These are phyloP conservation scores for Helarctos malayanus DNA, from an alignment of 2,797 vertebrate genomes.

Conservation along the genomic window DNA sequence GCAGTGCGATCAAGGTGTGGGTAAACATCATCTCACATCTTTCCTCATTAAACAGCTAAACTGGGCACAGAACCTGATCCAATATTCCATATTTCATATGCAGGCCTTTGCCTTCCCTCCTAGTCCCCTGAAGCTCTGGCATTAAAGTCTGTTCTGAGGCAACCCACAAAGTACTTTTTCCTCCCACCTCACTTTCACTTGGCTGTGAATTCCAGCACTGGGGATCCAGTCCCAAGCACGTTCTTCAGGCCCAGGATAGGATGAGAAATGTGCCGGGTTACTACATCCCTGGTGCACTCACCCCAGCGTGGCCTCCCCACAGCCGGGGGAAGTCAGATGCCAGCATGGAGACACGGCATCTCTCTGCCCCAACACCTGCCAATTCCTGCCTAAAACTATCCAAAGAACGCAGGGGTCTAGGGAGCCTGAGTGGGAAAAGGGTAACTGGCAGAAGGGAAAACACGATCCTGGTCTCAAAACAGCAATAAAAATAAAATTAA, in stretches of 20 bases:
- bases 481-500: constrained; percentile 85
- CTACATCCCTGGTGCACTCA: not conserved
- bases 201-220: not conserved
- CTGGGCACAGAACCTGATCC: not conserved
- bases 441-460: constrained; percentile 84
- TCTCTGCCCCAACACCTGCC: constrained; percentile 72
- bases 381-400: constrained; percentile 68
- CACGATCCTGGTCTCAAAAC: constrained; percentile 81
- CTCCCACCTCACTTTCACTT: not conserved
- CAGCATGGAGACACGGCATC: not conserved
- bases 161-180: not conserved
- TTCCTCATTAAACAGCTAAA: not conserved
- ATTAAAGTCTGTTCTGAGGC: not conserved
- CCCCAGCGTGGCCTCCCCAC: not conserved
- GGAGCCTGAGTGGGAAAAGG: constrained; percentile 76
- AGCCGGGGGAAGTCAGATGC: constrained; percentile 28
- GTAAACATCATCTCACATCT: not conserved
- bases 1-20: not conserved
- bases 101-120: not conserved
- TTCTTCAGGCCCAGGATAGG: not conserved
- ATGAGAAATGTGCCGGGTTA: not conserved
- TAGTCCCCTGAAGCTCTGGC: not conserved
- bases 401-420: constrained; percentile 72
- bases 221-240: not conserved
- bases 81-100: not conserved